A percentile compares a stretch with the other conserved stretches of the same genome.
Conservation (phyloP, 1,140 invertebrate genomes). For the Chironomus tepperi region DNA sequence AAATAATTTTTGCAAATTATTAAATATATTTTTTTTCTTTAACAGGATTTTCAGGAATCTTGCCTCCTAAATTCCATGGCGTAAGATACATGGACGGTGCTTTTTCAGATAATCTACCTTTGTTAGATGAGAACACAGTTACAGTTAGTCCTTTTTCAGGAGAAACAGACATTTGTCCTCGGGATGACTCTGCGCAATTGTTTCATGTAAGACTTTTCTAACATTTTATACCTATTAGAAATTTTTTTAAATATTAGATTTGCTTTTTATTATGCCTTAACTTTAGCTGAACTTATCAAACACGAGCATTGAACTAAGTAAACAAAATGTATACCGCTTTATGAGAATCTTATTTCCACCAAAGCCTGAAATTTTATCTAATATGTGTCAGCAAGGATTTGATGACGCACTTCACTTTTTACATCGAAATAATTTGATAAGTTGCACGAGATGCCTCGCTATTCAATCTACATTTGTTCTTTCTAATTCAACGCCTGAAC, state of each 20-base stretch:
- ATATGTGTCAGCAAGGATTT: conserved; percentile 97
- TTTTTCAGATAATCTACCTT: conserved; percentile 90
- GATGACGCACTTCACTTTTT: conserved; percentile 91
- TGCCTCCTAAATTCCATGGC: conserved; percentile 84
- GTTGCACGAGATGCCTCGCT: conserved; percentile 72
- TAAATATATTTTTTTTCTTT: not conserved
- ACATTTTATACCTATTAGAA: conserved; percentile 23
- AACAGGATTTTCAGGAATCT: conserved; percentile 78
- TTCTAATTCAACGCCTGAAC: conserved; percentile 46
- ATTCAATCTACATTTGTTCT: conserved; percentile 74
- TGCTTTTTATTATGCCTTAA: conserved; percentile 31
- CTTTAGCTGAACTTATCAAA: conserved; percentile 79
- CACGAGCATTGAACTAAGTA: conserved; percentile 88
- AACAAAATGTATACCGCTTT: conserved; percentile 87
- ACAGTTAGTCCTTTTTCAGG: conserved; percentile 97
- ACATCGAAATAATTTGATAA: conserved; percentile 83
- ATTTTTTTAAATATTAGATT: conserved; percentile 10
- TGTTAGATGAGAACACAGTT: conserved; percentile 88
- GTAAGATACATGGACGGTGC: conserved; percentile 94
- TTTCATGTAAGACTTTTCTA: conserved; percentile 56
- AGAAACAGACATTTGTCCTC: conserved; percentile 95
- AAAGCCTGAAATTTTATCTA: conserved; percentile 81
- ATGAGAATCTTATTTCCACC: conserved; percentile 89
- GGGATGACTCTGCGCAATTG: conserved; percentile 76
- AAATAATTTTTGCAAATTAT: too few relatives aligned